Base-by-base conservation (phyloP, 2,113 vertebrate species). In the Eptatretus burgeri region DNA sequence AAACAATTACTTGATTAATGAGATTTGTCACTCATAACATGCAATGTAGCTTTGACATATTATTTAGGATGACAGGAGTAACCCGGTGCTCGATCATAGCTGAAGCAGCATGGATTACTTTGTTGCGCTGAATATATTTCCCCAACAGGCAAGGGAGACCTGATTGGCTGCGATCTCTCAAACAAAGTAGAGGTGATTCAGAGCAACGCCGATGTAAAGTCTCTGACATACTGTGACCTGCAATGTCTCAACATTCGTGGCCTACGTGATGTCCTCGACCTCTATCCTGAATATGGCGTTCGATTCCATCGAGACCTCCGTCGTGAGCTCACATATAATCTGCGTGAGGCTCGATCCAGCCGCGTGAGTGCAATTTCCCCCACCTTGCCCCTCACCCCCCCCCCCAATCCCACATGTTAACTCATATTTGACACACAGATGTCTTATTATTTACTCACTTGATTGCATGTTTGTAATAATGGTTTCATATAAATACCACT, bases 301-400 rank as follows among this genome's bases (percentile, higher is more conserved):
- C 78, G 80, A 18, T 93, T 95, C 74, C 78, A 71, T 19, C 78
- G 75, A 0, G 82, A 93, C 70, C 80, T 95, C 69, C 81, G 81
- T 70, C 78, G 81, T 68, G 89, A 82, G 74, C 80, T 95, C 70
- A 95, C 88, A 67, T 93, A 91, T 79, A 95, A 95, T 74, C 73
- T 95, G 70, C 79, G 79, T 66, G 83, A 85, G 71, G 85, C 84
- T 71, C 82, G 80, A 53, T 76, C 80, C 66, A 69, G 73, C 7
- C 79, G 83, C 78, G 89, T 96, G 77, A 41, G 27, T 41, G 7
- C 27, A 41, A 41, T 41, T 41, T 41, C 27, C 27, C 27, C 7
- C 27, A 41, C 27, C 27, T 41, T 41, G 27, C 27, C 7, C 27
- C n/a, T n/a, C n/a, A n/a, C n/a, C n/a, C n/a, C n/a, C n/a, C n/a